Conservation (phyloP, 2,113 vertebrate genomes). For the Dasyprocta punctata region DNA sequence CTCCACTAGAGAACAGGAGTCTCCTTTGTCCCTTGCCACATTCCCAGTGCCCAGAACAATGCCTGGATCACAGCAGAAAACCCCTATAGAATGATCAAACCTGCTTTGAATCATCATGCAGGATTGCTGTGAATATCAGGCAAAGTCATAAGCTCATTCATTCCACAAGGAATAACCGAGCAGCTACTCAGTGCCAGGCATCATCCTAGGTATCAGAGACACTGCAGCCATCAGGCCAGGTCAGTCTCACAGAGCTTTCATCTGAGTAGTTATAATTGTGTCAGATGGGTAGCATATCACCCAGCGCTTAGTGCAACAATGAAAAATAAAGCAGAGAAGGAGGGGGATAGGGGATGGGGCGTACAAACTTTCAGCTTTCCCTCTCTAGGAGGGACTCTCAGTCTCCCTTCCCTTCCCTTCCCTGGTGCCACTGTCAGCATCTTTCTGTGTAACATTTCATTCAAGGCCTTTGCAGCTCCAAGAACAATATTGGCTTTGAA, state of each 20-base stretch:
- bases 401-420: neutral
- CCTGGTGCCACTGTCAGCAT: neutral
- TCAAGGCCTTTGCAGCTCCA: slow-evolving; percentile 47
- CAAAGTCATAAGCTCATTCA: neutral
- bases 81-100: neutral
- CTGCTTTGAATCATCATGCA: neutral
- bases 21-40: neutral
- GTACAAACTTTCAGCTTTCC: neutral
- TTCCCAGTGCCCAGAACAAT: neutral
- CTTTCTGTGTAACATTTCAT: slow-evolving; percentile 8
- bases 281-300: neutral
- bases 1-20: neutral
- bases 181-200: neutral
- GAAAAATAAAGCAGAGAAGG: neutral
- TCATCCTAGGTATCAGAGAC: neutral
- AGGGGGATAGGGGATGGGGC: neutral
- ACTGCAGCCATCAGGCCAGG: neutral
- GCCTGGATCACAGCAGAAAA: neutral
- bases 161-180: neutral
- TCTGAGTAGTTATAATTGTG: neutral
- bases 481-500: slow-evolving; percentile 69
- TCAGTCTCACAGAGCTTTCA: neutral
- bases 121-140: neutral
- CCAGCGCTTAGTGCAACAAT: neutral
- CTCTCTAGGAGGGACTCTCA: neutral